Percentiles rank a stretch among this genome's conserved stretches.
These are phyloP conservation scores for Smithornis capensis DNA, from an alignment of 2,113 vertebrate genomes.

Conservation along the genomic window DNA sequence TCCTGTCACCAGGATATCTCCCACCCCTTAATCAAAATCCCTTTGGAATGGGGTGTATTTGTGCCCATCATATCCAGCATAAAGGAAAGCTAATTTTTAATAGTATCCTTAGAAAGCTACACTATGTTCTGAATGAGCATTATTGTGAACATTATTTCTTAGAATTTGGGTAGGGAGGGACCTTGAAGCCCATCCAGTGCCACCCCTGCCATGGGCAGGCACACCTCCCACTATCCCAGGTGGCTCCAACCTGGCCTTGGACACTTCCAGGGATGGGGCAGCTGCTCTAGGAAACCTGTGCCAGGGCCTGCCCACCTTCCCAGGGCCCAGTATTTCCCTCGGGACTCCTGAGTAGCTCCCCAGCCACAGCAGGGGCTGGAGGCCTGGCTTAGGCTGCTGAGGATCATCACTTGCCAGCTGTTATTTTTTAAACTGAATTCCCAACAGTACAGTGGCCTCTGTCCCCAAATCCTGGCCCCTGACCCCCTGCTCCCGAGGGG, in stretches of 20 bases:
- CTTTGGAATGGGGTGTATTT: background rate
- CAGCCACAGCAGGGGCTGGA: background rate
- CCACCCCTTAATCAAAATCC: background rate
- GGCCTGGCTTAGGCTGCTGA: rapidly evolving
- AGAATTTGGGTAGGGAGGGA: background rate
- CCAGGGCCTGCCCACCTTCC: background rate
- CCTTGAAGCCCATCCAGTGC: background rate
- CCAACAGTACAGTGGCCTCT: background rate
- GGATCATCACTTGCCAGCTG: background rate
- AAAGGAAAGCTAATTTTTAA: background rate
- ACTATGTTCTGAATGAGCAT: background rate
- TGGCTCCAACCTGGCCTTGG: background rate
- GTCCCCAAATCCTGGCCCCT: background rate
- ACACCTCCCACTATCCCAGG: background rate
- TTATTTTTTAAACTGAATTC: background rate
- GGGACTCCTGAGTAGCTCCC: background rate
- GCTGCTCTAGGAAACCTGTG: background rate
- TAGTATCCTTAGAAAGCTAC: background rate
- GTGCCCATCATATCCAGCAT: background rate
- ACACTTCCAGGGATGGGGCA: background rate
- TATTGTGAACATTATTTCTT: background rate
- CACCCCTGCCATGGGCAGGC: background rate
- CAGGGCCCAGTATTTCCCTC: background rate
- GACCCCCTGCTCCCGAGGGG: background rate
- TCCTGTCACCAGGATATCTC: background rate